These are phyloP conservation scores for Allygus modestus DNA, from an alignment of 2,888 invertebrate genomes.

Conservation along the genomic window DNA sequence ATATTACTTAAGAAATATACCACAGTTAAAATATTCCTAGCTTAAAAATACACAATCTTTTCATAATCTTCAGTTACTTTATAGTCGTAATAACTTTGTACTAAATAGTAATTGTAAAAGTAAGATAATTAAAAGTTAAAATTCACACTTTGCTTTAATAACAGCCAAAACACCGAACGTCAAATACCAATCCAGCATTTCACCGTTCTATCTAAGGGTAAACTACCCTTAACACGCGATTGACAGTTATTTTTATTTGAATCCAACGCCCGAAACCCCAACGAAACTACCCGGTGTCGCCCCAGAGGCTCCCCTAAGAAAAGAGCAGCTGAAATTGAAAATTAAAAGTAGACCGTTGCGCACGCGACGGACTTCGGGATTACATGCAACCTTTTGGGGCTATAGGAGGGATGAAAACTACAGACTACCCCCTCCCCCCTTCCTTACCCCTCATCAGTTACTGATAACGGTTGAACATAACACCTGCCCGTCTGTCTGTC, in stretches of 20 bases:
- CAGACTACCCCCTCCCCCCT: not conserved
- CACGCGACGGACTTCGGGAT: constrained; percentile 26
- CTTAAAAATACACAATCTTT: no score
- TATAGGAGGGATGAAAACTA: constrained; percentile 16
- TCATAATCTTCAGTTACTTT: no score
- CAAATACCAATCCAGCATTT: no score
- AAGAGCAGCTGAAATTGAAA: constrained; percentile 48
- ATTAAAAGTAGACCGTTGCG: constrained; percentile 48
- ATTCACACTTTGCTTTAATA: no score
- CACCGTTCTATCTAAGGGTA: no score
- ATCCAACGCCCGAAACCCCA: not conserved
- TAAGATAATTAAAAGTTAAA: no score
- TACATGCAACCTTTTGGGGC: constrained; percentile 4
- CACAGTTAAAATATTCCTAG: no score
- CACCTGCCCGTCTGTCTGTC: constrained; percentile 17
- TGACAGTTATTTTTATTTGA: constrained; percentile 35
- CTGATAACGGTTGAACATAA: not conserved
- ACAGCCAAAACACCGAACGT: no score
- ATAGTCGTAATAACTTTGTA: no score
- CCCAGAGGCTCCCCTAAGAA: constrained; percentile 2
- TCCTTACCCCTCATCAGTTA: not conserved
- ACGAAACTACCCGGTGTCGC: not conserved
- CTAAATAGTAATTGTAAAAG: no score
- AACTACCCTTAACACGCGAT: no score
- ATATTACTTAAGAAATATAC: no score